phyloP scores from a whole-genome alignment of 2,113 vertebrate species.

The Gallinago paraguaiae region DNA sequence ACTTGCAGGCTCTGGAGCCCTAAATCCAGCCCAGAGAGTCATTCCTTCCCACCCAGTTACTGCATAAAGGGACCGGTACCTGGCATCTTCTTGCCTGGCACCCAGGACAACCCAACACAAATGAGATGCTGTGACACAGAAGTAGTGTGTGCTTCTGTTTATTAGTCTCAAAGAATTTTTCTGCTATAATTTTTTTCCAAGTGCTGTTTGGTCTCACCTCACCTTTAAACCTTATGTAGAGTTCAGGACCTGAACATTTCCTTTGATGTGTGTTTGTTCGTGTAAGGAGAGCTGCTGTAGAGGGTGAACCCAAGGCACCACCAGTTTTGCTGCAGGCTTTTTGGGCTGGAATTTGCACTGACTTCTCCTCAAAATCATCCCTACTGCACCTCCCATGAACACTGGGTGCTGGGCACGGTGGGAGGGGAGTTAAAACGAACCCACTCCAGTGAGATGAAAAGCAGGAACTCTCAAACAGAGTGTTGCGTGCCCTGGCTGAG shows the following conservation, averaged over 20 bases:
- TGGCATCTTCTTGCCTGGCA: not conserved
- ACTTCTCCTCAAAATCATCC: not conserved
- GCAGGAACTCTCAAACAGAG: not conserved
- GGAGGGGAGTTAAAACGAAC: not conserved
- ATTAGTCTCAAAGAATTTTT: not conserved
- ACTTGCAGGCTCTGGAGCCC: not conserved
- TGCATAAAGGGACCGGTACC: not conserved
- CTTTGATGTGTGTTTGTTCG: fast-evolving
- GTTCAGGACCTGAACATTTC: not conserved
- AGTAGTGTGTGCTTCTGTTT: not conserved
- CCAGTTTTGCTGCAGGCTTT: not conserved
- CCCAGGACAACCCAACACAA: not conserved
- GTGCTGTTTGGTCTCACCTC: not conserved
- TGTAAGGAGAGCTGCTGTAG: not conserved
- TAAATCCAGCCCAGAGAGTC: not conserved
- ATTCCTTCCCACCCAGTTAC: not conserved
- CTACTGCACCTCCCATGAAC: not conserved
- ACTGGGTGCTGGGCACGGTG: not conserved
- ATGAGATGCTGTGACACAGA: not conserved
- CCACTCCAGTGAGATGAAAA: not conserved
- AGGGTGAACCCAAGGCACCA: not conserved
- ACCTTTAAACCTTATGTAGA: not conserved
- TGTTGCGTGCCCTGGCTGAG: not conserved
- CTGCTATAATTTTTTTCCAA: not conserved
- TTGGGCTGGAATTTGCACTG: not conserved